phyloP scores from a whole-genome alignment of 2,888 invertebrate species.

The Caenorhabditis uteleia region DNA sequence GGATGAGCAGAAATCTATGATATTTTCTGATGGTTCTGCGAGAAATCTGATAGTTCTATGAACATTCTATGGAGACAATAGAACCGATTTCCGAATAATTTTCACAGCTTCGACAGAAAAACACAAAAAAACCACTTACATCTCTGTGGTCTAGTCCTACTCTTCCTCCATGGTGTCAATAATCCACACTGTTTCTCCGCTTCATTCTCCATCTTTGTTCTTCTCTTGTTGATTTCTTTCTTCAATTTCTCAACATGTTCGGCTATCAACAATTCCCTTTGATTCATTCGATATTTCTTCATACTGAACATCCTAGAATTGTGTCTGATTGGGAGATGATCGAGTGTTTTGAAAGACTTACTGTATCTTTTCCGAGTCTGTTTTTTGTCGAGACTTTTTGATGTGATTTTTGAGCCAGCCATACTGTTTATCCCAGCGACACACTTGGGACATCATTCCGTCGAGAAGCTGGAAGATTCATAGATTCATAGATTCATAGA shows the following conservation, averaged over 20 bases:
- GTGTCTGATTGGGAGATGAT: background rate
- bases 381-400: constrained; percentile 34
- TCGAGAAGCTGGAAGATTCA: constrained; percentile 36
- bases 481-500: background rate
- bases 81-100: too few species aligned
- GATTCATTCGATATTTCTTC: constrained; percentile 24
- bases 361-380: constrained; percentile 37
- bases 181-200: constrained; percentile 50
- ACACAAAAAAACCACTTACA: background rate
- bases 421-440: constrained; percentile 53
- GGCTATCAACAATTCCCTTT: constrained; percentile 41
- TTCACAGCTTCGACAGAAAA: too few species aligned
- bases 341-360: constrained; percentile 3
- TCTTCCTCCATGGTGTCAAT: constrained; percentile 53
- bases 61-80: constrained; percentile 5
- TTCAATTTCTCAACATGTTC: constrained; percentile 51
- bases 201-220: constrained; percentile 45
- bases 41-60: too few species aligned
- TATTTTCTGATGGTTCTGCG: too few species aligned
- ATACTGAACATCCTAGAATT: constrained; percentile 9
- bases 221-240: constrained; percentile 53
- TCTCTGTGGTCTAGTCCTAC: constrained; percentile 34
- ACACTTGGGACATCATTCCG: constrained; percentile 49
- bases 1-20: too few species aligned
- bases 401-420: constrained; percentile 51